Conservation (phyloP, 2,113 vertebrate species). For the Anguilla rostrata region DNA sequence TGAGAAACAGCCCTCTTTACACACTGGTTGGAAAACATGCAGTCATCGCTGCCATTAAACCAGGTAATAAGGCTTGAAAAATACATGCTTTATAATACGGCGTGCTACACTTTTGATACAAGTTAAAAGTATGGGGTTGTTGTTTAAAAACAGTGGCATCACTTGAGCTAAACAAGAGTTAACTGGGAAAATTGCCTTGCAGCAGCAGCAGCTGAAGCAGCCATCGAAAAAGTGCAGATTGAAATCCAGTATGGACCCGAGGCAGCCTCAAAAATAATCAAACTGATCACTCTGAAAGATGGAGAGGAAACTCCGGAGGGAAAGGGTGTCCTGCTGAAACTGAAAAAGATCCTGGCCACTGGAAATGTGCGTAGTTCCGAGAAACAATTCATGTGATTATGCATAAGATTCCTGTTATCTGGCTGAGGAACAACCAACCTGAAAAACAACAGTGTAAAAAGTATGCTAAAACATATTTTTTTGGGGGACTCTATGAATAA, state of each 20-base stretch:
- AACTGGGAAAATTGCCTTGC: slow-evolving; percentile 18
- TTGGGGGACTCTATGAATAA: slow-evolving; percentile 29
- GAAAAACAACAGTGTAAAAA: not conserved
- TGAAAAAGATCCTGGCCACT: slow-evolving; percentile 66
- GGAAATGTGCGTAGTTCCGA: slow-evolving; percentile 21
- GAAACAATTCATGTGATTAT: not conserved
- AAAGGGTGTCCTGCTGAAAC: slow-evolving; percentile 60
- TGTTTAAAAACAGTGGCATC: no score
- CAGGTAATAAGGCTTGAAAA: slow-evolving; percentile 59
- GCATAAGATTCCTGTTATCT: not conserved
- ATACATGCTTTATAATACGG: not conserved
- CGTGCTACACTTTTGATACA: not conserved
- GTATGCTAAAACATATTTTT: not conserved
- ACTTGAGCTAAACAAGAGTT: not conserved
- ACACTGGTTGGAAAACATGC: slow-evolving; percentile 65
- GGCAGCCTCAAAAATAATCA: slow-evolving; percentile 69
- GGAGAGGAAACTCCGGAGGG: slow-evolving; percentile 42
- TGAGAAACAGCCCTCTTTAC: slow-evolving; percentile 56
- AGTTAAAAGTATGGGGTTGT: not conserved
- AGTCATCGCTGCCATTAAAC: slow-evolving; percentile 49
- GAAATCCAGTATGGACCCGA: slow-evolving; percentile 71
- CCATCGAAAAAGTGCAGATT: slow-evolving; percentile 71
- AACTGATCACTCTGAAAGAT: slow-evolving; percentile 51
- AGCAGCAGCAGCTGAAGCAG: slow-evolving; percentile 58
- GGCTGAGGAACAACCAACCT: not conserved